Evolutionary conservation across 2,113 vertebrate species (phyloP).

Genomic region (Balaenoptera acutorostrata): DNA sequence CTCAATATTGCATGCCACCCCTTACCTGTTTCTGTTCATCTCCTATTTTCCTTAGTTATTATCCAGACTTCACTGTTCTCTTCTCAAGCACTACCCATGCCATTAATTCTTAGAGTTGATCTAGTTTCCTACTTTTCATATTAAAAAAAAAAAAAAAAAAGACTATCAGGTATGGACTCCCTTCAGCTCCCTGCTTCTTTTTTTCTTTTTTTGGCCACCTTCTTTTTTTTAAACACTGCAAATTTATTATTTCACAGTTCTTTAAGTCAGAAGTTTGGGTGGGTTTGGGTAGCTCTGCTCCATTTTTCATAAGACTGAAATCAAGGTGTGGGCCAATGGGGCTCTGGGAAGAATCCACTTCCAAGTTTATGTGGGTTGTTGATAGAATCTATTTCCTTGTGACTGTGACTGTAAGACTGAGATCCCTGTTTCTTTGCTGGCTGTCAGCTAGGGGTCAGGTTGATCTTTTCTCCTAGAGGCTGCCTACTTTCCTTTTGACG

Average conservation of each 20-base stretch:
- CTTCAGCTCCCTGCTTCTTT: neutral
- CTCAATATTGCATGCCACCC: neutral
- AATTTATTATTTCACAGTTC: neutral
- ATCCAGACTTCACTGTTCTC: neutral
- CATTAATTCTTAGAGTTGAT: conserved; percentile 18
- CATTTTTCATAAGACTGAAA: neutral
- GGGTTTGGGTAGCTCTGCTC: neutral
- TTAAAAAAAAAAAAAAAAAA: neutral
- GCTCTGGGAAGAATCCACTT: neutral
- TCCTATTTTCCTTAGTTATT: conserved; percentile 3
- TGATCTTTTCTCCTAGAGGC: neutral
- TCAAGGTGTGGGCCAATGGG: neutral
- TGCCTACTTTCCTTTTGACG: neutral
- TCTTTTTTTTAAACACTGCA: neutral
- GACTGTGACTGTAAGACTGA: neutral
- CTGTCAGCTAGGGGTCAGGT: neutral
- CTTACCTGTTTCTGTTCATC: neutral
- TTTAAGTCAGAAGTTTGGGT: neutral
- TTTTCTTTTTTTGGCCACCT: neutral
- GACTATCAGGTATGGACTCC: neutral
- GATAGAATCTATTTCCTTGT: neutral
- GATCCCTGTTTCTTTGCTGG: neutral
- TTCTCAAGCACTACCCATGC: neutral
- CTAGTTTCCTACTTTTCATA: neutral
- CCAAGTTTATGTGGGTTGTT: neutral